Percentiles rank a stretch among this genome's conserved stretches.
Evolutionary conservation across 2,888 invertebrate species (phyloP).

Genomic region (Rotaria socialis): DNA sequence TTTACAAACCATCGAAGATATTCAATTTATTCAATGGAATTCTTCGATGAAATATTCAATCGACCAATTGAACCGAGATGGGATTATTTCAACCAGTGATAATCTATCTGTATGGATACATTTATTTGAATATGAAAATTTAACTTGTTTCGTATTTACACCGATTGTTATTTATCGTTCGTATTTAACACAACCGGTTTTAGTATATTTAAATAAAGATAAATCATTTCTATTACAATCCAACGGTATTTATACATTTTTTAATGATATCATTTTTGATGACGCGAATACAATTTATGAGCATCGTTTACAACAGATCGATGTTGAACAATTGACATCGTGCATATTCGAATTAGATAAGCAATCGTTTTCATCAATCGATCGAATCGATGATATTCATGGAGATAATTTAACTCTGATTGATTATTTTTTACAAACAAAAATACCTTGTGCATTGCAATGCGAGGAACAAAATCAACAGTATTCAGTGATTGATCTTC

Average conservation of each 20-base stretch:
- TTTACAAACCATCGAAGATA: neutral
- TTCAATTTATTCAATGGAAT: neutral
- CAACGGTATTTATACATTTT: neutral
- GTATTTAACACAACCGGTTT: neutral
- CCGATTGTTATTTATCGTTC: slow-evolving; percentile 31
- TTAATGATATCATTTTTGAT: neutral
- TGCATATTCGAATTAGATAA: neutral
- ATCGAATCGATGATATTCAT: neutral
- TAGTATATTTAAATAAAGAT: neutral
- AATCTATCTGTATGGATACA: neutral
- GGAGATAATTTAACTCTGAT: neutral
- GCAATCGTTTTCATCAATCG: neutral
- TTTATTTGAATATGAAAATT: neutral
- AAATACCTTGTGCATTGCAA: neutral
- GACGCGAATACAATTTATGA: neutral
- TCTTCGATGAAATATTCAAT: neutral
- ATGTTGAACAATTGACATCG: neutral
- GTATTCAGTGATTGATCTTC: neutral
- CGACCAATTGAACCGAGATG: neutral
- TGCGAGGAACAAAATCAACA: no score
- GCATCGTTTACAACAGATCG: neutral
- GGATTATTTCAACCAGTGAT: neutral
- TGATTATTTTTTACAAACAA: slow-evolving; percentile 7
- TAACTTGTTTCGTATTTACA: neutral
- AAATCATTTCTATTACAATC: neutral